Evolutionary conservation across 2,888 invertebrate genomes (phyloP).

Genomic region (Ptycholaimellus sp.): DNA sequence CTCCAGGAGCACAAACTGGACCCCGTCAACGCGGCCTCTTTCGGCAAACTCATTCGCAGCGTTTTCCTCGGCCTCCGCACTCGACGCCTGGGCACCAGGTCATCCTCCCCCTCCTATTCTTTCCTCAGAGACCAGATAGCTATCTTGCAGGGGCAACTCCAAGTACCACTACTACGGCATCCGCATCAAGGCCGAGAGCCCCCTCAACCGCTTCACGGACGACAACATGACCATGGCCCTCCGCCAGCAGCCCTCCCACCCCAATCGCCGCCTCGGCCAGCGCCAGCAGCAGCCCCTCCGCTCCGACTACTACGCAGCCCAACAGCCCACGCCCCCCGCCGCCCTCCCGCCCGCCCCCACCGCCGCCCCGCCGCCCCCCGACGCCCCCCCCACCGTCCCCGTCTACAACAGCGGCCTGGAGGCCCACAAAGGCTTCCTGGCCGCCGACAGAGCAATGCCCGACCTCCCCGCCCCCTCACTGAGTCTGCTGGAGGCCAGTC

Average conservation of each 20-base stretch:
- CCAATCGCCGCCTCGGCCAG: constrained; percentile 17
- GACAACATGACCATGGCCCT: constrained; percentile 22
- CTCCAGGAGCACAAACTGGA: constrained; percentile 70
- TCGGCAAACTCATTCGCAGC: constrained; percentile 91
- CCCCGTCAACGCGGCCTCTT: constrained; percentile 95
- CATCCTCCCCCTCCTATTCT: constrained; percentile 6
- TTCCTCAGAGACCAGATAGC: background rate
- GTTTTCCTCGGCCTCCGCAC: constrained; percentile 89
- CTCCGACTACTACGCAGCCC: background rate
- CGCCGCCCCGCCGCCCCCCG: background rate
- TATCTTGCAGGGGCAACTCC: constrained; percentile 24
- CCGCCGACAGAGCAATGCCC: too few relatives aligned
- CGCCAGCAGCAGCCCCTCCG: background rate
- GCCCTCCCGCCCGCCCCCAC: too few relatives aligned
- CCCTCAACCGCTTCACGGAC: constrained; percentile 34
- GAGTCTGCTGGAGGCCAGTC: too few relatives aligned
- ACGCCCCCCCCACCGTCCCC: background rate
- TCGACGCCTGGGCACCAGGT: constrained; percentile 71
- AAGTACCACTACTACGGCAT: constrained; percentile 97
- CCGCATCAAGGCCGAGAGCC: constrained; percentile 64
- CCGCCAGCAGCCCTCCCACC: constrained; percentile 27
- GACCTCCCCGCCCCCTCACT: too few relatives aligned
- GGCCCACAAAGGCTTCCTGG: background rate
- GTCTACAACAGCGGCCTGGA: background rate
- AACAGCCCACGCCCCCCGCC: too few relatives aligned